Percentiles rank a stretch among this genome's conserved stretches.
Evolutionary conservation across 2,888 invertebrate species (phyloP).

Genomic region (Lottia scabra): DNA sequence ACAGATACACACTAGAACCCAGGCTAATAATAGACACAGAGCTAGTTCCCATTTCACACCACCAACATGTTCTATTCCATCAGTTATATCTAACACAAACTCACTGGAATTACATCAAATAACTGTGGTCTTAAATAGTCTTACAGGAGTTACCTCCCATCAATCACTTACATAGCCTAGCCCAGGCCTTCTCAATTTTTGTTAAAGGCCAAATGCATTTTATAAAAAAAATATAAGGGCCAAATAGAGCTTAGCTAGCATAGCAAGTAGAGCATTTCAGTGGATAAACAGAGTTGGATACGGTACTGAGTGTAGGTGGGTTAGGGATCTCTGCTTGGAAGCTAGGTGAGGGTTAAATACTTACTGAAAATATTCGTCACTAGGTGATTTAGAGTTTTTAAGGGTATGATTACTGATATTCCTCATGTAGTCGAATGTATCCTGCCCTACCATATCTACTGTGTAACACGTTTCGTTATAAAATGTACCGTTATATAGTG

Average conservation of each 20-base stretch:
- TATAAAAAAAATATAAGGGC: no score
- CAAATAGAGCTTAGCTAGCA: no score
- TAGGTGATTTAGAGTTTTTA: constrained; percentile 57
- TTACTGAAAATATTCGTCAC: constrained; percentile 73
- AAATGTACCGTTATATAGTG: constrained; percentile 63
- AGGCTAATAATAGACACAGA: constrained; percentile 80
- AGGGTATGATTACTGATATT: constrained; percentile 36
- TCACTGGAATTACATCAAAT: constrained; percentile 50
- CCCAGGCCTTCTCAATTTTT: background rate
- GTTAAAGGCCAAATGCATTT: no score
- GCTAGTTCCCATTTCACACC: constrained; percentile 76
- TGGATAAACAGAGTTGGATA: no score
- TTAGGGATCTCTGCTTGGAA: no score
- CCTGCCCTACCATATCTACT: constrained; percentile 33
- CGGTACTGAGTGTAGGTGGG: background rate
- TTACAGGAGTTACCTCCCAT: background rate
- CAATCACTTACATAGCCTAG: no score
- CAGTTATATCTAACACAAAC: constrained; percentile 65
- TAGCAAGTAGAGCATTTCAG: no score
- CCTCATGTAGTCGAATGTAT: constrained; percentile 43
- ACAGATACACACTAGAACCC: constrained; percentile 72
- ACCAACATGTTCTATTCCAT: constrained; percentile 65
- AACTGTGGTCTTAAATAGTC: no score
- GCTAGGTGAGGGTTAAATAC: no score
- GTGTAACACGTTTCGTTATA: constrained; percentile 59